These are phyloP conservation scores for Dascyllus trimaculatus DNA, from an alignment of 2,113 vertebrate genomes.

Conservation along the genomic window DNA sequence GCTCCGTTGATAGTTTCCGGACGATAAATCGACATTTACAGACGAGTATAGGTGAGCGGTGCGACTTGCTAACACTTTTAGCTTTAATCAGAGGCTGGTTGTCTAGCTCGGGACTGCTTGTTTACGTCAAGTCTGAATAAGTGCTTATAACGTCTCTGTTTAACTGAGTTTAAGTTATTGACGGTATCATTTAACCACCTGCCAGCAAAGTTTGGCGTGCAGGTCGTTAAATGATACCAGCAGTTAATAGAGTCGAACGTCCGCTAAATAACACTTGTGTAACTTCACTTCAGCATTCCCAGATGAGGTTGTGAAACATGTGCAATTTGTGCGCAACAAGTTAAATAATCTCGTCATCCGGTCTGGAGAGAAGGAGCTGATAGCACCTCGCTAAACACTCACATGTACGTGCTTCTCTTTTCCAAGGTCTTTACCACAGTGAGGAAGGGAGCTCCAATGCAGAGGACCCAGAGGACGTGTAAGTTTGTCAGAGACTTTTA, in stretches of 20 bases:
- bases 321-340: slow-evolving; percentile 41
- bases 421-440: slow-evolving; percentile 67
- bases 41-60: slow-evolving; percentile 78
- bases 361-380: not conserved
- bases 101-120: not conserved
- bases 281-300: slow-evolving; percentile 24
- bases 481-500: slow-evolving; percentile 49
- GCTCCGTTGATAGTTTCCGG: slow-evolving; percentile 49
- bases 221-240: not conserved
- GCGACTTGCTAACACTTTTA: slow-evolving; percentile 52
- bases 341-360: not conserved
- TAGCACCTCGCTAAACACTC: not conserved
- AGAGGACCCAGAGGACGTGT: slow-evolving; percentile 80
- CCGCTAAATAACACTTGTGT: slow-evolving; percentile 42
- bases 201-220: not conserved
- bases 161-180: not conserved
- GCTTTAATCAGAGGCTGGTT: slow-evolving; percentile 1
- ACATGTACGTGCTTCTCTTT: not conserved
- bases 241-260: not conserved
- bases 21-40: slow-evolving; percentile 77
- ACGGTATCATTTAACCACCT: too few relatives aligned
- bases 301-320: slow-evolving; percentile 9
- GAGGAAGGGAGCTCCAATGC: slow-evolving; percentile 63
- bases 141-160: accelerated
- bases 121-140: not conserved